Evolutionary conservation across 2,797 vertebrate genomes (phyloP).

Genomic region (Chaenodraco wilsoni): DNA sequence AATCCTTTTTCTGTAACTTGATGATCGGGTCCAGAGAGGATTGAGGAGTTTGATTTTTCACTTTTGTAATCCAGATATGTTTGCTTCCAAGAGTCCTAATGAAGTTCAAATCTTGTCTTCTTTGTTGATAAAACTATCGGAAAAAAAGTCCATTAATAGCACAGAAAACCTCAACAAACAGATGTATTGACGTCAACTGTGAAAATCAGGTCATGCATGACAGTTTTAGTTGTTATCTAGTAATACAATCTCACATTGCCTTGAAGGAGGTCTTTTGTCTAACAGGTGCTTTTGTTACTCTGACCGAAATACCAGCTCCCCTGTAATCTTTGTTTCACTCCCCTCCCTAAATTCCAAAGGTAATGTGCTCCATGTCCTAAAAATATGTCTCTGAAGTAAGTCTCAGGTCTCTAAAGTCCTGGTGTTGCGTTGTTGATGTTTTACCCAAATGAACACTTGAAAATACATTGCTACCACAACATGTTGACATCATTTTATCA

Average conservation of each 20-base stretch:
- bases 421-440: neutral
- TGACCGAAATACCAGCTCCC: slow-evolving; percentile 74
- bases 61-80: slow-evolving; percentile 26
- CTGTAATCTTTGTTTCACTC: slow-evolving; percentile 63
- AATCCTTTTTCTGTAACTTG: slow-evolving; percentile 12
- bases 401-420: neutral
- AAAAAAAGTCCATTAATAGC: slow-evolving; percentile 17
- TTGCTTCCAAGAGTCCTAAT: neutral
- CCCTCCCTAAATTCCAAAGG: slow-evolving; percentile 76
- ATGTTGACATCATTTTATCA: neutral
- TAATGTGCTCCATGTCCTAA: slow-evolving; percentile 37
- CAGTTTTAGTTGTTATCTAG: slow-evolving; percentile 51
- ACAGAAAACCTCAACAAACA: slow-evolving; percentile 7
- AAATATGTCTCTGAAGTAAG: slow-evolving; percentile 17
- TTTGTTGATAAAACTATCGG: slow-evolving; percentile 29
- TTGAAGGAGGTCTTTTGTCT: slow-evolving; percentile 70
- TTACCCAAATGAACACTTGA: neutral
- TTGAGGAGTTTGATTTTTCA: slow-evolving; percentile 14
- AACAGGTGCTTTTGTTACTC: slow-evolving; percentile 70
- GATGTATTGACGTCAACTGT: neutral
- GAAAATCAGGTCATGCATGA: slow-evolving; percentile 11
- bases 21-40: neutral
- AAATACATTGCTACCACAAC: neutral
- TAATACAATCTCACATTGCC: slow-evolving; percentile 67
- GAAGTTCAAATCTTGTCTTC: slow-evolving; percentile 8